Base-by-base conservation (phyloP, 1,140 invertebrate species). In the Rhyzopertha dominica region DNA sequence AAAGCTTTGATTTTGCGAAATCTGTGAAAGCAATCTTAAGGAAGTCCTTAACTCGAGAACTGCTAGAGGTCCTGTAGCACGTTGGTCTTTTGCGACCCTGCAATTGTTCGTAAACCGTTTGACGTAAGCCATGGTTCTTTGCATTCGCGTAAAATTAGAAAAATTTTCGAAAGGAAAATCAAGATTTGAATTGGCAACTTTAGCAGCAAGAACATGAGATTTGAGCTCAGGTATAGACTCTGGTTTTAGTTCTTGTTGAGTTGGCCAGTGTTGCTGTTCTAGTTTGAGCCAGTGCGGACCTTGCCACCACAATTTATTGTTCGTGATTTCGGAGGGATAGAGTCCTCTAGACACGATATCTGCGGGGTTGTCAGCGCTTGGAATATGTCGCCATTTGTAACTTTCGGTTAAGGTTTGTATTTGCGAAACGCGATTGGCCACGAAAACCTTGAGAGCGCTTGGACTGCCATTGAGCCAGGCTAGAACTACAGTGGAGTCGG, bases 401-500 rank as follows among this genome's bases (percentile, higher is more conserved):
- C 12, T 14, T n/a, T 43, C 13, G 14, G 39, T 40, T 12, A 40
- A 19, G 8, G 29, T 12, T 18, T 56, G 55, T 36, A 65, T 64
- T 45, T 55, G 40, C 2, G 43, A 12, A 2, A 65, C 51, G 4
- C 59, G 46, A 42, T 66, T 62, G 2, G 56, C 44, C 10, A 58
- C 50, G 31, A 55, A 55, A 9, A 42, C 28, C 43, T 62, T 59
- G 17, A 63, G 42, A 66, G 16, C 37, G 13, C 14, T 16, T 37
- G 32, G 14, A 2, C 35, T 38, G 19, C 53, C 52, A 18, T 39
- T 25, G 2, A 71, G 46, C 66, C 66, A 69, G 5, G 36, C 32
- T 2, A 70, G 26, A 0, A 55, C 59, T n/a, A 62, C 56, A 10
- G 47, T 62, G 2, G 64, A 63, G 36, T 69, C 66, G 5, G 51